Evolutionary conservation across 2,797 vertebrate species (phyloP).

Genomic region (Arctocebus calabarensis): DNA sequence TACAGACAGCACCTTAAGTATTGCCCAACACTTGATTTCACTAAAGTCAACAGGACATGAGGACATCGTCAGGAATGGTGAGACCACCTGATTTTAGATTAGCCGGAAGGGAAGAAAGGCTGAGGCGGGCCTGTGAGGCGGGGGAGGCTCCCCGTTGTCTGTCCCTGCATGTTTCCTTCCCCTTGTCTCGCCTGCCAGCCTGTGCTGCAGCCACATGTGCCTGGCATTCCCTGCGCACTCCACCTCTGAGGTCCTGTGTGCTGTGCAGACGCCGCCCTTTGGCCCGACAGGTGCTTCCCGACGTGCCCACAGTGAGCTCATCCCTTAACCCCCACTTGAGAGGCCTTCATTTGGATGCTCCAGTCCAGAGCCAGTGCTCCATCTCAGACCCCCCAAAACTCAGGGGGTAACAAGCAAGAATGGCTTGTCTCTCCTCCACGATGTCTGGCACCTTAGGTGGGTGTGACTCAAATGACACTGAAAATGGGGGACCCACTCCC

Average conservation of each 20-base stretch:
- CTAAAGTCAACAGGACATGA: not conserved
- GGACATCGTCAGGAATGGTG: not conserved
- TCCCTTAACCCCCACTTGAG: not conserved
- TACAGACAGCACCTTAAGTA: not conserved
- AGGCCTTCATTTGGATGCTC: not conserved
- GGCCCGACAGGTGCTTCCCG: not conserved
- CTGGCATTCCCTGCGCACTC: not conserved
- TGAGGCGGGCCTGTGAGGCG: not conserved
- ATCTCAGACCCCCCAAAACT: not conserved
- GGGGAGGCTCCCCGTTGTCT: rapidly evolving
- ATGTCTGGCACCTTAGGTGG: not conserved
- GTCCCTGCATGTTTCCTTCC: not conserved
- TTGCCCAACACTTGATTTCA: not conserved
- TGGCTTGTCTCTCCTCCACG: not conserved
- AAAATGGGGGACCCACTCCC: not conserved
- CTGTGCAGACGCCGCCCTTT: not conserved
- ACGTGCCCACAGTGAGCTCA: not conserved
- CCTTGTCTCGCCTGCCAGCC: not conserved
- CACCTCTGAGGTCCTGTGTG: no score
- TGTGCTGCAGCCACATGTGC: not conserved
- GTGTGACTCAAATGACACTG: not conserved
- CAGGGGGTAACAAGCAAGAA: not conserved
- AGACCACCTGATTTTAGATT: not conserved
- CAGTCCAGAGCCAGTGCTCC: not conserved
- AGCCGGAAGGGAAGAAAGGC: not conserved